phyloP scores from a whole-genome alignment of 1,140 invertebrate genomes.

The Drosophila bipectinata region DNA sequence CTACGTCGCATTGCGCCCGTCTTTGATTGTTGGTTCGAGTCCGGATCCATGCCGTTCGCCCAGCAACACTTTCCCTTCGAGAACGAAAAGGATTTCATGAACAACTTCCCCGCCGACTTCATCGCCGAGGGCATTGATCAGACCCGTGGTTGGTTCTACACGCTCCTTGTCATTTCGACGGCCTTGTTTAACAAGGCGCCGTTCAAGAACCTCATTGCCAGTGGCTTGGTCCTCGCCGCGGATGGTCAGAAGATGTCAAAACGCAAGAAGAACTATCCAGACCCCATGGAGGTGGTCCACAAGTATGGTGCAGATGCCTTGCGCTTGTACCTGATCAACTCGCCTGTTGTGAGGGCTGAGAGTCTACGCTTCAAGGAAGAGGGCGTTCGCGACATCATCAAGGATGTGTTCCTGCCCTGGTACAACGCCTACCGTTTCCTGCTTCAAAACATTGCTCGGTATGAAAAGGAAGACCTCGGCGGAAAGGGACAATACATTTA shows the following conservation, averaged over 20 bases:
- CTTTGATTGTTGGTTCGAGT: constrained; percentile 99
- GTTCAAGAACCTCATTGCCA: constrained; percentile 98
- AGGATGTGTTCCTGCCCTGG: constrained; percentile 99
- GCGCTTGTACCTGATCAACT: constrained; percentile 98
- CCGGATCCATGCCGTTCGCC: constrained; percentile 99
- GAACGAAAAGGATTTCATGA: constrained; percentile 95
- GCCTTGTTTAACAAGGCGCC: constrained; percentile 98
- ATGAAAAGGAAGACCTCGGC: constrained; percentile 88
- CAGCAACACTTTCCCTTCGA: constrained; percentile 99
- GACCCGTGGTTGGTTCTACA: constrained; percentile 99
- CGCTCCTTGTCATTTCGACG: constrained; percentile 97
- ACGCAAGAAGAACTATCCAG: constrained; percentile 99
- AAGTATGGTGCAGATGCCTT: constrained; percentile 99
- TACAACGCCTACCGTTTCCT: constrained; percentile 99
- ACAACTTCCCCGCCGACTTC: constrained; percentile 99
- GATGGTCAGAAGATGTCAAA: constrained; percentile 99
- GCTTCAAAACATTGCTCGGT: constrained; percentile 95
- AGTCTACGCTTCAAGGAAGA: constrained; percentile 98
- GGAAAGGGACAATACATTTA: constrained; percentile 85
- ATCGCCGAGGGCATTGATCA: constrained; percentile 99
- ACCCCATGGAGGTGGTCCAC: constrained; percentile 95
- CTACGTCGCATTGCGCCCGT: constrained; percentile 96
- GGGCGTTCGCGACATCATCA: constrained; percentile 97
- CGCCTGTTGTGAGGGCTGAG: constrained; percentile 98
- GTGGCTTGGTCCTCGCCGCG: constrained; percentile 96